These are phyloP conservation scores for Dysmachus trigonus DNA, from an alignment of 2,888 invertebrate species.

Conservation along the genomic window DNA sequence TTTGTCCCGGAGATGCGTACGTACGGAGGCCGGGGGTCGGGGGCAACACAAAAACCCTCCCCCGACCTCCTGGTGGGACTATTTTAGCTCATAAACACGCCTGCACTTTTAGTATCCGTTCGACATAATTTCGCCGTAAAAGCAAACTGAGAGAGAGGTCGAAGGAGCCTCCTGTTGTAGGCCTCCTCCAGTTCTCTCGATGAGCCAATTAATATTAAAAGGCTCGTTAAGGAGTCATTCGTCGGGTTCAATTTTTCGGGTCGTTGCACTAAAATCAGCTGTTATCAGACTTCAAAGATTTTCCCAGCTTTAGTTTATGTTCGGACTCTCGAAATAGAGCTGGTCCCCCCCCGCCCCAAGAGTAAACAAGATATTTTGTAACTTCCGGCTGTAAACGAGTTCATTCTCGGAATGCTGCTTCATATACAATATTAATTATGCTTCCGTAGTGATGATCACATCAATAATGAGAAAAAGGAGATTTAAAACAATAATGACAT, in stretches of 20 bases:
- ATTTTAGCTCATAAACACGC: conserved; percentile 4
- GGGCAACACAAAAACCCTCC: neutral
- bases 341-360: neutral
- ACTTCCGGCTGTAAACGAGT: neutral
- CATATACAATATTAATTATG: neutral
- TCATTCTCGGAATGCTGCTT: neutral
- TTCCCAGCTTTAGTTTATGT: neutral
- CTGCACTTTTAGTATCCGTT: conserved; percentile 26
- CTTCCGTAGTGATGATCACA: neutral
- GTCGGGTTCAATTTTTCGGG: neutral
- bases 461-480: neutral
- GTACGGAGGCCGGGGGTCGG: too few species aligned
- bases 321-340: neutral
- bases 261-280: neutral
- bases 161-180: neutral
- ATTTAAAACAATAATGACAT: too few species aligned
- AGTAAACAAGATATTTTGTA: neutral
- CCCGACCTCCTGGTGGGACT: conserved; percentile 1
- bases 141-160: neutral
- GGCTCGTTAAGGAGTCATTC: neutral
- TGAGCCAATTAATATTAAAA: neutral
- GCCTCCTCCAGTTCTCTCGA: neutral
- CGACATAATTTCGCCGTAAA: conserved; percentile 8
- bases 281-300: neutral
- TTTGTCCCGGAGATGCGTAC: neutral